Conservation (phyloP, 1,140 invertebrate species). For the Chrysoperla carnea region DNA sequence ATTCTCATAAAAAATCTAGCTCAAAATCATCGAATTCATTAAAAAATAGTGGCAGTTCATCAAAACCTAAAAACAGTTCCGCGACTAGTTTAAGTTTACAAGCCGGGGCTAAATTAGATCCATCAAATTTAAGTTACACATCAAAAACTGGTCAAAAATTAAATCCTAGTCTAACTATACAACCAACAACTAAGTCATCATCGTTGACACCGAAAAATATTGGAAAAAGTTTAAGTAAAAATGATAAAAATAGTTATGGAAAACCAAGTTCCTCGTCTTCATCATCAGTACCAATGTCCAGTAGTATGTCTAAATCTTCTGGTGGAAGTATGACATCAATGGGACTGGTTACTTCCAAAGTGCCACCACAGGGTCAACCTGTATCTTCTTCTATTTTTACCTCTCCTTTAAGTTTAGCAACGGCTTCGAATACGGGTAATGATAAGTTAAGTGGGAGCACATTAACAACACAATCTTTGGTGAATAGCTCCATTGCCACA, state of each 20-base stretch:
- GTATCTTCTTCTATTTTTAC: conserved; percentile 13
- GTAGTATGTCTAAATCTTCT: background rate
- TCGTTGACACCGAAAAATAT: background rate
- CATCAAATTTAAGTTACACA: background rate
- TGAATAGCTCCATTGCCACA: conserved; percentile 12
- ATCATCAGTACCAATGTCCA: background rate
- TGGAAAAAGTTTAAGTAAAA: background rate
- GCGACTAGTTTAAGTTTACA: conserved; percentile 5
- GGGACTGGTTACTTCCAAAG: background rate
- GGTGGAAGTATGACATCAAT: background rate
- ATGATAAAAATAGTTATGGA: background rate
- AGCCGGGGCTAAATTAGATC: conserved; percentile 2
- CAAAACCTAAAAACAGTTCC: conserved; percentile 1
- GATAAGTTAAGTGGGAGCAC: conserved; percentile 13
- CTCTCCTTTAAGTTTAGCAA: conserved; percentile 18
- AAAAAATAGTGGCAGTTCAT: background rate
- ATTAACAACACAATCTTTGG: conserved; percentile 10
- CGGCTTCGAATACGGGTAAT: conserved; percentile 11
- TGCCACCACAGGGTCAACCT: background rate
- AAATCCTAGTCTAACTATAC: background rate
- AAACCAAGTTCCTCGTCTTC: background rate
- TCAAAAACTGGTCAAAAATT: background rate
- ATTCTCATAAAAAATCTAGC: conserved; percentile 9
- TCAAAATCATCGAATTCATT: conserved; percentile 1
- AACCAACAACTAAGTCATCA: background rate